Evolutionary conservation across 2,888 invertebrate genomes (phyloP).

Genomic region (Habrosyne pyritoides): DNA sequence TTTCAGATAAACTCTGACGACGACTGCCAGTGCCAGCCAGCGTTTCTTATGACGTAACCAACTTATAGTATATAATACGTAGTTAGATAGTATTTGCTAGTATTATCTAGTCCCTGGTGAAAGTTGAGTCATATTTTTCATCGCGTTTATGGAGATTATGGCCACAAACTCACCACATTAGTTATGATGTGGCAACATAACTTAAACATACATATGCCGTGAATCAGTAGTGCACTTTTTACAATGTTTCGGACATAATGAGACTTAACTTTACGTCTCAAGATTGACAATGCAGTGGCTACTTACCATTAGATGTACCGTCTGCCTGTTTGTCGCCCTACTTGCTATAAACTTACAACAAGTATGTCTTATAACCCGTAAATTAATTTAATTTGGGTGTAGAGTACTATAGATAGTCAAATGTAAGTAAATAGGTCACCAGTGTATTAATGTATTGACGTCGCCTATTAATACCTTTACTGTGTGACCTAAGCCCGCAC

Average conservation of each 20-base stretch:
- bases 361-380: background rate
- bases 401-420: background rate
- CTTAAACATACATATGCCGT: no score
- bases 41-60: conserved; percentile 44
- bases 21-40: conserved; percentile 68
- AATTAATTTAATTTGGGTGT: background rate
- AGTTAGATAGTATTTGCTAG: background rate
- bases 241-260: no score
- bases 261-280: no score
- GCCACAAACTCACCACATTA: no score
- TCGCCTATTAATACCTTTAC: background rate
- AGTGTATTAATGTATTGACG: background rate
- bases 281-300: no score
- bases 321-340: no score
- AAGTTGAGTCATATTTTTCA: background rate
- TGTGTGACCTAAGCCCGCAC: no score
- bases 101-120: background rate
- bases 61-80: background rate
- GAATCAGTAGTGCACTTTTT: no score
- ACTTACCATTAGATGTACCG: no score
- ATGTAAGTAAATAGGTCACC: background rate
- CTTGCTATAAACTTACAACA: no score
- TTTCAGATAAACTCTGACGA: conserved; percentile 68
- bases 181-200: no score
- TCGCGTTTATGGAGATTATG: no score